Base-by-base conservation (phyloP, 2,797 vertebrate species). In the Notoglanidium macrostoma region DNA sequence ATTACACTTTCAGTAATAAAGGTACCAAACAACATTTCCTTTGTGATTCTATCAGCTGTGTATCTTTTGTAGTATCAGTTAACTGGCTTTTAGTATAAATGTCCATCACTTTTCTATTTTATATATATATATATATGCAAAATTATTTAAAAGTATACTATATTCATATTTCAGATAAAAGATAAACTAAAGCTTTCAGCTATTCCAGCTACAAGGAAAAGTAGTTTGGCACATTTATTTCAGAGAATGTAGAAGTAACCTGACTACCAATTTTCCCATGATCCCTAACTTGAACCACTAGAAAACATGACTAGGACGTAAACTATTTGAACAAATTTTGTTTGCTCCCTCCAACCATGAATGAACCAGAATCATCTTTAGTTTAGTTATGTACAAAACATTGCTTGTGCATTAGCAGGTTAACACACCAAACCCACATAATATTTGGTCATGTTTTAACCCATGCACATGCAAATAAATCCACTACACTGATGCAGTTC, bases 401-500 rank as follows among this genome's bases (percentile, higher is more conserved):
- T 57, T 32, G n/a, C 11, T 51, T 68, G 19, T 44, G 78, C 21
- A 61, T 35, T 11, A 23, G 54, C 76, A 35, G 0, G 12, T 44
- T 46, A 44, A 12, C n/a, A 35, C 21, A 61, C 44, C 57, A 35
- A 85, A 32, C 82, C 10, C 29, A 72, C 5, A 70, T 40, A 72
- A 55, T 26, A 5, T 6, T 32, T 5, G 26, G n/a, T 85, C 15
- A 2, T 76, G 29, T 46, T 82, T 86, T 65, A 51, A 57, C 46
- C 80, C 35, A 23, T 72, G 57, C 29, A 17, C 46, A 55, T 72
- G 59, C 8, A 85, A 40, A 83, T 29, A 54, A 68, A 86, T 40
- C 57, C 44, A 61, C 26, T 29, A 57, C 23, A 77, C 23, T 35
- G 51, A 84, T 61, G 86, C 72, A 86, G 61, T 84, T 57, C 63